Evolutionary conservation across 1,140 invertebrate species (phyloP).

Genomic region (Cyrtorhinus lividipennis): DNA sequence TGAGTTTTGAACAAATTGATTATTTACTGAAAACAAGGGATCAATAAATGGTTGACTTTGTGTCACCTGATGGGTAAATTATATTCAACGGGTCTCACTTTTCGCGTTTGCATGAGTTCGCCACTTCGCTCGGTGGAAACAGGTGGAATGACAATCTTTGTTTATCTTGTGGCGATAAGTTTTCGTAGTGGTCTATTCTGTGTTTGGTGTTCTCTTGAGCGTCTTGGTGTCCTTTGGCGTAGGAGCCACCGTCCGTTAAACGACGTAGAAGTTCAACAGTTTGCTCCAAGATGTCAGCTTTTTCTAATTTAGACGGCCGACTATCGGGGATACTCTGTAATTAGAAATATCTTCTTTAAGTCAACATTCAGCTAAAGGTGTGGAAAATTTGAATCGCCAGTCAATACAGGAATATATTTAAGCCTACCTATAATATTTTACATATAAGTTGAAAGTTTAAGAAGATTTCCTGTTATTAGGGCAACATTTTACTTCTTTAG

Average conservation of each 20-base stretch:
- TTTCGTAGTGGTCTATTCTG: constrained; percentile 6
- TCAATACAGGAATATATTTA: neutral
- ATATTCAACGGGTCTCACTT: too few species aligned
- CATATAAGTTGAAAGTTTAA: too few species aligned
- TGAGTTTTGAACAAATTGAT: too few species aligned
- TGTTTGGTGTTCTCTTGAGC: neutral
- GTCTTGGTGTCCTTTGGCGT: neutral
- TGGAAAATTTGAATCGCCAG: neutral
- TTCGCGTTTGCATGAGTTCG: neutral
- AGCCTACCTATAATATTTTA: too few species aligned
- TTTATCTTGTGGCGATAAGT: neutral
- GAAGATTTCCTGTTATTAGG: too few species aligned
- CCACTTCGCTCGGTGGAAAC: neutral
- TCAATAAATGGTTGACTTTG: too few species aligned
- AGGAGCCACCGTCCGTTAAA: neutral
- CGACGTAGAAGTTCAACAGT: constrained; percentile 35
- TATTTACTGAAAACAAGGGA: too few species aligned
- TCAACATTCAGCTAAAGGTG: neutral
- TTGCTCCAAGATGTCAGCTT: constrained; percentile 52
- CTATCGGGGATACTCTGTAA: constrained; percentile 10
- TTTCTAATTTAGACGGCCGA: constrained; percentile 43
- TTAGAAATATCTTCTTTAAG: constrained; percentile 5
- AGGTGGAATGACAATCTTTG: neutral
- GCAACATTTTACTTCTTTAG: too few species aligned
- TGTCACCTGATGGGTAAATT: too few species aligned